A percentile compares a stretch with the other conserved stretches of the same genome.
phyloP scores from a whole-genome alignment of 1,140 invertebrate species.

The Sweltsa coloradensis region DNA sequence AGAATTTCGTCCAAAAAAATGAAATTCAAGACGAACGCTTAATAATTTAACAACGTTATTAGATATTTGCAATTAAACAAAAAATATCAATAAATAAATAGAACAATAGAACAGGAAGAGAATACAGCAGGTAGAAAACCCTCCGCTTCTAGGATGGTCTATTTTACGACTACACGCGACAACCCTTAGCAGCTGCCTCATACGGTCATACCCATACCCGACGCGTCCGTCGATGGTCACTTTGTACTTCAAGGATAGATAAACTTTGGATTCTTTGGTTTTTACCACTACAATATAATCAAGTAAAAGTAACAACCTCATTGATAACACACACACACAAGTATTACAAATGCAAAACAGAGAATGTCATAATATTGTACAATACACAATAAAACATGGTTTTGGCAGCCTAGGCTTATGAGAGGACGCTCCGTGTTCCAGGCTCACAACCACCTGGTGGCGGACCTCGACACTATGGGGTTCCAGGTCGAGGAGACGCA shows the following conservation, averaged over 20 bases:
- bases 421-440: slow-evolving; percentile 23
- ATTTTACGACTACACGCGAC: too few species aligned
- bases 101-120: too few species aligned
- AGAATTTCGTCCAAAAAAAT: too few species aligned
- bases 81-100: too few species aligned
- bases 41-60: too few species aligned
- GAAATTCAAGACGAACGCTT: too few species aligned
- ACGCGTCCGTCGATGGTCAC: too few species aligned
- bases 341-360: not conserved
- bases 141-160: too few species aligned
- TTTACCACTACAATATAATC: not conserved
- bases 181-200: too few species aligned
- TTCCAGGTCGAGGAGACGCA: slow-evolving; percentile 83
- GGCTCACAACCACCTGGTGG: slow-evolving; percentile 86
- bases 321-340: not conserved
- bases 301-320: not conserved
- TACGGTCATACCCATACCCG: too few species aligned
- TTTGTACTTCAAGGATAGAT: not conserved
- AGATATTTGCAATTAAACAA: too few species aligned
- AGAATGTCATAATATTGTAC: not conserved
- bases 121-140: too few species aligned
- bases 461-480: slow-evolving; percentile 67
- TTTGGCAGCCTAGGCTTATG: not conserved
- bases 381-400: not conserved
- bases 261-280: not conserved